These are phyloP conservation scores for Nemotelus nigrinus DNA, from an alignment of 2,888 invertebrate genomes.

Conservation along the genomic window DNA sequence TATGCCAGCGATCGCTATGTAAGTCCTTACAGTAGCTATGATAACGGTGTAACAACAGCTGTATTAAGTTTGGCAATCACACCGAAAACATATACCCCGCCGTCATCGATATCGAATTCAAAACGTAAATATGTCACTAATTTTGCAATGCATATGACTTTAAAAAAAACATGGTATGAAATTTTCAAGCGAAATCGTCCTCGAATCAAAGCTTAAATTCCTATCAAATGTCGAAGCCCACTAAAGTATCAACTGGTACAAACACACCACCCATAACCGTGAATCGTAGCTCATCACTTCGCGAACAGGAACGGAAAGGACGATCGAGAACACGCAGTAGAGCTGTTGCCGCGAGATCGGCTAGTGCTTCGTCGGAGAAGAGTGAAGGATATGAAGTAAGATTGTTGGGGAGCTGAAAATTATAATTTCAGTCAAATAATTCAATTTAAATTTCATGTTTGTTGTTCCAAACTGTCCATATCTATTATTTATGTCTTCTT, in stretches of 20 bases:
- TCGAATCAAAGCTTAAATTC: constrained; percentile 62
- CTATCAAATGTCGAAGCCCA: constrained; percentile 48
- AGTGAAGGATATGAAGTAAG: constrained; percentile 90
- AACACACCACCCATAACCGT: constrained; percentile 61
- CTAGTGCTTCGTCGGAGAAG: constrained; percentile 75
- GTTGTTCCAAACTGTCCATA: too few species aligned
- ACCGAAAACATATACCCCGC: constrained; percentile 48
- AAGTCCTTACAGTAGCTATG: constrained; percentile 64
- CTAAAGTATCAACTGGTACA: constrained; percentile 55
- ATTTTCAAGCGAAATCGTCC: constrained; percentile 53
- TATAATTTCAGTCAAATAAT: too few species aligned
- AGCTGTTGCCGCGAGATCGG: constrained; percentile 65
- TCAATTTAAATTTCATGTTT: too few species aligned
- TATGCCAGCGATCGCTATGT: constrained; percentile 62
- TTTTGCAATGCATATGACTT: constrained; percentile 56
- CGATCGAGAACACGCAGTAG: constrained; percentile 62
- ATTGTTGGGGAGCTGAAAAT: constrained; percentile 48
- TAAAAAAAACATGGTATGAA: constrained; percentile 44
- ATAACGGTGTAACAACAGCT: constrained; percentile 65
- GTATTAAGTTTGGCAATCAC: constrained; percentile 59
- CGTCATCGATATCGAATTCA: constrained; percentile 58
- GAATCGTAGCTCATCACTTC: constrained; percentile 63
- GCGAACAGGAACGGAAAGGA: constrained; percentile 65
- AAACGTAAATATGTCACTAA: constrained; percentile 26
- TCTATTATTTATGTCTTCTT: too few species aligned